Percentiles rank a stretch among this genome's conserved stretches.
Evolutionary conservation across 1,140 invertebrate species (phyloP).

Genomic region (Aphaenogaster rudis): DNA sequence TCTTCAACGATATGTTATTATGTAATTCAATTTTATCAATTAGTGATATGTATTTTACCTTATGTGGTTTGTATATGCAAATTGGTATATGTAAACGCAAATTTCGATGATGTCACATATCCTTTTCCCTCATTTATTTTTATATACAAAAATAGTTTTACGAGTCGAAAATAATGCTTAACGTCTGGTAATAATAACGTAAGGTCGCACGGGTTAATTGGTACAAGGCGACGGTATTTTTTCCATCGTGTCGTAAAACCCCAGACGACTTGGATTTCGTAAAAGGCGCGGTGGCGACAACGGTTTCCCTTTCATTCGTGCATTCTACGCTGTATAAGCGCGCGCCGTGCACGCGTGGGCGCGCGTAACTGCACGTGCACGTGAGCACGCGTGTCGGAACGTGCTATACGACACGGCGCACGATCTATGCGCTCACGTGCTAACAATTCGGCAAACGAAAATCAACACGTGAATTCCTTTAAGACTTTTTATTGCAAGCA

Average conservation of each 20-base stretch:
- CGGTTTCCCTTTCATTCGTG: conserved; percentile 77
- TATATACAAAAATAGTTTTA: neutral
- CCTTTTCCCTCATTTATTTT: neutral
- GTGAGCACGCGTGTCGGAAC: conserved; percentile 40
- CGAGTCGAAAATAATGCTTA: neutral
- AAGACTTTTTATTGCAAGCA: neutral
- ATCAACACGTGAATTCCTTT: neutral
- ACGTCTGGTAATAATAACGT: neutral
- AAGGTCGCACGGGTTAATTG: conserved; percentile 28
- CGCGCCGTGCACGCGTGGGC: conserved; percentile 39
- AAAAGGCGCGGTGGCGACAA: conserved; percentile 71
- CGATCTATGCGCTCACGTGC: neutral
- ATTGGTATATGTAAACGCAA: conserved; percentile 11
- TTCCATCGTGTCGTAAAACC: conserved; percentile 23
- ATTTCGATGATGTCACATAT: neutral
- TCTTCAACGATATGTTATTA: neutral
- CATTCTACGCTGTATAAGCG: conserved; percentile 19
- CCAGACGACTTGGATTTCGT: conserved; percentile 71
- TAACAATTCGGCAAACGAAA: conserved; percentile 26
- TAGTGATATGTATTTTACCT: neutral
- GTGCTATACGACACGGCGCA: conserved; percentile 17
- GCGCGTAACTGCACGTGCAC: conserved; percentile 45
- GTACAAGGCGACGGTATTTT: neutral
- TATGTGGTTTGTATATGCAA: neutral
- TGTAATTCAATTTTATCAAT: conserved; percentile 18